Base-by-base conservation (phyloP, 2,888 invertebrate genomes). In the Thecophora atra region DNA sequence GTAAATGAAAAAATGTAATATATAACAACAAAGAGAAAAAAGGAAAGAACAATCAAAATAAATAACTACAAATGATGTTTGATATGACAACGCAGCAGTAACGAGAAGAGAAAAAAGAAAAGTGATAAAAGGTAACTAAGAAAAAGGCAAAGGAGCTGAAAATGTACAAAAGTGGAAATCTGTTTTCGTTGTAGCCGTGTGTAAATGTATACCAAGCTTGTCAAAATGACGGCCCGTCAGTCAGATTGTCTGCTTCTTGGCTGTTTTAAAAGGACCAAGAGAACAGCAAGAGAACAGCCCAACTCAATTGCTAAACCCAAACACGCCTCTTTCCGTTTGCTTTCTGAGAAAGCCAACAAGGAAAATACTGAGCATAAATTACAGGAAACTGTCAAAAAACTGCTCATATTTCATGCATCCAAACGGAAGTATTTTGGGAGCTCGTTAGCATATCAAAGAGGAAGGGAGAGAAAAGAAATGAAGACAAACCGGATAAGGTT, bases 361-460 rank as follows among this genome's bases (percentile, higher is more conserved):
- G 37, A 68, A 42, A 58, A 63, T 11, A 21, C 51, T 60, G 17
- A 21, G 30, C 56, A 66, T 66, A 71, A 72, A 67, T 72, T 67
- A 51, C 51, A 37, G 44, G 58, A 60, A 58, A 68, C 71, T 63
- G 73, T 67, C 71, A 60, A 71, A 71, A 70, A 64, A 64, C 17
- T 51, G 21, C 68, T 65, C 65, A 60, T 71, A 73, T 71, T 71
- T 63, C 65, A 60, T 64, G 68, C 65, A 69, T 68, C 65, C 68
- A 54, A 71, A 54, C 37, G 71, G 58, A 69, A 66, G 72, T 70
- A 64, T 44, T 71, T 73, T 69, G 42, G 64, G 42, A 73, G 56
- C 62, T 68, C 66, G 62, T 72, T 72, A 69, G 47, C 63, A 52
- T 47, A 47, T 11, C 47, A 47, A 47, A 47, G 47, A 47, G 47